Evolutionary conservation across 2,888 invertebrate genomes (phyloP).

Genomic region (Ptycholaimellus sp.): DNA sequence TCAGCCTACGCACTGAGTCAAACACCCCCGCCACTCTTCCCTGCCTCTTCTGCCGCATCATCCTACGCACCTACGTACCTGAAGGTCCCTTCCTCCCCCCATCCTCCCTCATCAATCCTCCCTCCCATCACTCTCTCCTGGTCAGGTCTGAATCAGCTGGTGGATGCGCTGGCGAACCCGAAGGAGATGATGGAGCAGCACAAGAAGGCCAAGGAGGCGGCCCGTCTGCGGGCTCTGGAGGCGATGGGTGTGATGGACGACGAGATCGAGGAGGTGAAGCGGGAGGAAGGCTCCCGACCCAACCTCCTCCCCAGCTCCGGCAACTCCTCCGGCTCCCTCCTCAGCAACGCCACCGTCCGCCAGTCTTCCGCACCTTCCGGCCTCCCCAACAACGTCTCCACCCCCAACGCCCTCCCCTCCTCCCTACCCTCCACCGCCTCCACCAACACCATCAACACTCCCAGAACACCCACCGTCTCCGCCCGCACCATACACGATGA

Average conservation of each 20-base stretch:
- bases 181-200: conserved; percentile 65
- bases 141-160: too few species aligned
- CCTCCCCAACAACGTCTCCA: too few species aligned
- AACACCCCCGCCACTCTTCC: conserved; percentile 97
- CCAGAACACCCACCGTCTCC: too few species aligned
- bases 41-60: conserved; percentile 94
- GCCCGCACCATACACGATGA: too few species aligned
- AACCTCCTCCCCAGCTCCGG: background rate
- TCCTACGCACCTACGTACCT: conserved; percentile 95
- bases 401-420: too few species aligned
- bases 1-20: conserved; percentile 84
- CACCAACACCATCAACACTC: too few species aligned
- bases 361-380: too few species aligned
- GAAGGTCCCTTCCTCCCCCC: too few species aligned
- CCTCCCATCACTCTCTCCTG: too few species aligned
- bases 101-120: too few species aligned
- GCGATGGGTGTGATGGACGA: conserved; percentile 23
- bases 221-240: too few species aligned
- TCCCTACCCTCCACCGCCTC: too few species aligned
- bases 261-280: conserved; percentile 14
- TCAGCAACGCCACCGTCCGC: background rate
- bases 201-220: conserved; percentile 19
- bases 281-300: background rate
- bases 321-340: background rate
- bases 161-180: conserved; percentile 88